Base-by-base conservation (phyloP, 2,113 vertebrate genomes). In the Castor canadensis region DNA sequence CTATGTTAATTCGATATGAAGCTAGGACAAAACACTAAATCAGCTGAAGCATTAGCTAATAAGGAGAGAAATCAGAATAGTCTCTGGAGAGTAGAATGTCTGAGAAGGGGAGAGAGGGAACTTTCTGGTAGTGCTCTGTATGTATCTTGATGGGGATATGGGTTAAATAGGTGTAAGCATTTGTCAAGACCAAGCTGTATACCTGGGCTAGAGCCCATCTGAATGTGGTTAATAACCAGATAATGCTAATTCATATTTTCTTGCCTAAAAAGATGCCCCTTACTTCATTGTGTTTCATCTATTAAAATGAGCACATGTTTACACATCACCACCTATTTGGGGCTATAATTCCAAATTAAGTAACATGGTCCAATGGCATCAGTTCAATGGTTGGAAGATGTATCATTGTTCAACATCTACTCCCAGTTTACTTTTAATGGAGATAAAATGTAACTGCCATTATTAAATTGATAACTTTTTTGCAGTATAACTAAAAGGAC, bases 341-440 rank as follows among this genome's bases (percentile, higher is more conserved):
- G n/a, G 12, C 49, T 43, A 3, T 79, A 92, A 87, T 71, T 95
- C 77, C 77, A 76, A 88, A 76, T 91, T 38, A 91, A 94, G 28
- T 76, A 91, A 84, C 28, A 71, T 2, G 67, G 45, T 40, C 45
- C 72, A 80, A 38, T 38, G 52, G 12, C 22, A 64, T 86, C 38
- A 43, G 52, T 17, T 81, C n/a, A 40, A 40, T 38, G 66, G 32
- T 75, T 83, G 30, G 10, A 66, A 26, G 8, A 47, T 10, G 26
- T 56, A 82, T 47, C 9, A 24, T 5, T 85, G 16, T 54, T 88
- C 43, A 54, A 64, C 62, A 52, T 58, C 52, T 60, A 81, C 49
- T 85, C 28, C 32, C 56, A 84, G 47, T 91, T 87, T 77, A 40
- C 43, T 20, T 69, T 66, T 72, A 49, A 77, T 52, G 2, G 1